Evolutionary conservation across 2,888 invertebrate genomes (phyloP), one percentile per base, ranked within the genome.

Genomic region (Copidosoma aretas): DNA sequence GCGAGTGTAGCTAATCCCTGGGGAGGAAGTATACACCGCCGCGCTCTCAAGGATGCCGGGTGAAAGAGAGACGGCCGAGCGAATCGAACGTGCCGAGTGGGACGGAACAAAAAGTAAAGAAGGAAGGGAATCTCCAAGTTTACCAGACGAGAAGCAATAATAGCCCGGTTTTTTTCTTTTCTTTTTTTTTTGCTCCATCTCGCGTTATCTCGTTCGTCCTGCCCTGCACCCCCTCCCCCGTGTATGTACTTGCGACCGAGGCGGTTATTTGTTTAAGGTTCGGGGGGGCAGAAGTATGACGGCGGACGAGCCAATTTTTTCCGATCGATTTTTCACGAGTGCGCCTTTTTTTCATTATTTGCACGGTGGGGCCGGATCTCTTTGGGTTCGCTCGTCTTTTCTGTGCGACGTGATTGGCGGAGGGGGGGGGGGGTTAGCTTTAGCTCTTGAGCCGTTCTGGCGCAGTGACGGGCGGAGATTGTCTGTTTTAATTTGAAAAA

Each of bases 71-170:
- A 32, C 32, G 8, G 32, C 32, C 32, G 32, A 32, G 32, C 32
- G 32, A 46, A 46, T 19, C 24, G 53, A 22, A 53, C 15, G 14
- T 53, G 12, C 19, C 53, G 53, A 1, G 15, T 24, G 53, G 17
- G 17, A 46, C 12, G 43, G 3, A 46, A 15, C 43, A 14, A 46
- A 46, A 17, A 46, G 12, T 8, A 17, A 46, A 17, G 19, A 71
- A 68, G 57, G 52, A 67, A 59, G 56, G 63, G 25, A 71, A 73
- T 72, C 32, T 32, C 32, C 32, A 8, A 32, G 76, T 77, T 75
- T 74, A 75, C 73, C 75, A 71, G 73, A 72, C 75, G 75, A 72
- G 70, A 73, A 73, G 72, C 74, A 75, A 75, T 75, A 75, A 75
- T 75, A 74, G 73, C 74, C 61, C 68, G 64, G 69, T 24, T 12